Evolutionary conservation across 2,113 vertebrate species (phyloP).

Genomic region (Eulemur rufifrons): DNA sequence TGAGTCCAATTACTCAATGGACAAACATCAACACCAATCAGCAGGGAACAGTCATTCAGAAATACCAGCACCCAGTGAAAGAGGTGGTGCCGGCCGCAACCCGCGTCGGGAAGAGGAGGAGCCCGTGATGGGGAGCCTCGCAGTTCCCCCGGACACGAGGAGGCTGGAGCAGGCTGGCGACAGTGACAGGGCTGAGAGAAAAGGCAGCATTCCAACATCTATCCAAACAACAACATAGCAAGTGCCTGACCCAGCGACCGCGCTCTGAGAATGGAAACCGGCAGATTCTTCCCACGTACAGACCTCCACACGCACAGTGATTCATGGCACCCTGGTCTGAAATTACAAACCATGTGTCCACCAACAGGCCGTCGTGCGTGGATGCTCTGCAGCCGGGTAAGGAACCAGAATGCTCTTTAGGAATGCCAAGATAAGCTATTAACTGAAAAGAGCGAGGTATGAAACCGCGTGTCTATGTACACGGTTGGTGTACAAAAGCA

Average conservation of each 20-base stretch:
- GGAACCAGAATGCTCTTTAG: not conserved
- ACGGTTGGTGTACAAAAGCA: rapidly evolving
- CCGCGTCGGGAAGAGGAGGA: not conserved
- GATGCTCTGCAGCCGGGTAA: rapidly evolving
- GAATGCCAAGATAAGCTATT: not conserved
- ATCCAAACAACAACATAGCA: not conserved
- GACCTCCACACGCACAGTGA: rapidly evolving
- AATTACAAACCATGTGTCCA: rapidly evolving
- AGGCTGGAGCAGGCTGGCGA: not conserved
- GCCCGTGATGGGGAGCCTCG: not conserved
- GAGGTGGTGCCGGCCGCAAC: rapidly evolving
- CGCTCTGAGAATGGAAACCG: not conserved
- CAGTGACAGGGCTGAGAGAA: not conserved
- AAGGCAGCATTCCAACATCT: not conserved
- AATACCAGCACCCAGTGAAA: not conserved
- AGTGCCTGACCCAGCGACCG: not conserved
- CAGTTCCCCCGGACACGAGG: not conserved
- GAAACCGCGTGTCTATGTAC: not conserved
- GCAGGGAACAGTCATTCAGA: not conserved
- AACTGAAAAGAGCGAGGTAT: not conserved
- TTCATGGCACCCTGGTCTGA: rapidly evolving
- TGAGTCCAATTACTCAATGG: not conserved
- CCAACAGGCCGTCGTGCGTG: rapidly evolving
- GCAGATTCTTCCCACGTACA: rapidly evolving
- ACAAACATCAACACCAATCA: not conserved